Evolutionary conservation across 1,140 invertebrate genomes (phyloP).

Genomic region (Temnothorax curvispinosus): DNA sequence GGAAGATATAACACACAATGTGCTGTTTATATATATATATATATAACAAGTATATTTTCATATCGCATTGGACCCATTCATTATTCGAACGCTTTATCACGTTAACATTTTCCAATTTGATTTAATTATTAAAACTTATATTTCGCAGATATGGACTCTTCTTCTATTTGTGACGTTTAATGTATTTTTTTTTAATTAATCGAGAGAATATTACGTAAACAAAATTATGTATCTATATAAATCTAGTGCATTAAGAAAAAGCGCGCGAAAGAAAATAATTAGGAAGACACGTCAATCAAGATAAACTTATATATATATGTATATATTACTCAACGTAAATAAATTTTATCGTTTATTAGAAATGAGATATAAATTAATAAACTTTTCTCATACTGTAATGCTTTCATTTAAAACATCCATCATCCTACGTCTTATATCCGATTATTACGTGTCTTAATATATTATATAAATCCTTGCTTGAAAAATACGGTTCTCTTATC

Average conservation of each 20-base stretch:
- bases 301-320: neutral
- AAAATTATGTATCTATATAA: neutral
- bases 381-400: slow-evolving; percentile 31
- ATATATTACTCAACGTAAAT: slow-evolving; percentile 34
- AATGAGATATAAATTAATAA: slow-evolving; percentile 43
- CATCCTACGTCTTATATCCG: slow-evolving; percentile 34
- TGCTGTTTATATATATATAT: neutral
- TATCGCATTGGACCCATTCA: slow-evolving; percentile 68
- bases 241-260: neutral
- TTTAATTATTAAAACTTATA: slow-evolving; percentile 46
- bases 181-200: slow-evolving; percentile 6
- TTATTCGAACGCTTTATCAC: slow-evolving; percentile 69
- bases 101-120: slow-evolving; percentile 50
- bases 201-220: slow-evolving; percentile 18
- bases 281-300: slow-evolving; percentile 49
- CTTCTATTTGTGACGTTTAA: slow-evolving; percentile 21
- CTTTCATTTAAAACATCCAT: slow-evolving; percentile 46
- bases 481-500: slow-evolving; percentile 60
- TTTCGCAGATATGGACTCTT: slow-evolving; percentile 41
- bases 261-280: slow-evolving; percentile 9
- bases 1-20: neutral
- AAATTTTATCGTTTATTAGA: slow-evolving; percentile 35
- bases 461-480: slow-evolving; percentile 49
- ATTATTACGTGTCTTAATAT: slow-evolving; percentile 48
- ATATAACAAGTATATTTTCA: slow-evolving; percentile 59